phyloP scores from a whole-genome alignment of 2,888 invertebrate species.

The Pristionchus arcanus region DNA sequence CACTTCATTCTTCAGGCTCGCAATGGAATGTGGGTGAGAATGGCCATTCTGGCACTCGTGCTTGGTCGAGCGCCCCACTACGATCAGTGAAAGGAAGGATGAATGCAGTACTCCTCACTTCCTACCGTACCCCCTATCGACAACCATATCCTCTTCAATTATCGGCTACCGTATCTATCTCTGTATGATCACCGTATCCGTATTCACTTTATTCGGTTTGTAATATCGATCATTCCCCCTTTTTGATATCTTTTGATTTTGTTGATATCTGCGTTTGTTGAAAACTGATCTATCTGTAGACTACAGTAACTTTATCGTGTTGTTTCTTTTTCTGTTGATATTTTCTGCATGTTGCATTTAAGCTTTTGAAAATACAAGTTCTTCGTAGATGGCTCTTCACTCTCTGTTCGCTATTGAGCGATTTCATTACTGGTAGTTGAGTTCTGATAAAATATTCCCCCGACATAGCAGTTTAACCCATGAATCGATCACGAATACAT shows the following conservation, averaged over 20 bases:
- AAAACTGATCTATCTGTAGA: constrained; percentile 1
- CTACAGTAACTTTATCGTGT: constrained; percentile 28
- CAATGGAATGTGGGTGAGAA: constrained; percentile 97
- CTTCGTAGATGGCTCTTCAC: neutral
- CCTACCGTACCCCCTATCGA: neutral
- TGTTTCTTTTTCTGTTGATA: constrained; percentile 6
- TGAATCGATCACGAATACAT: too few species aligned
- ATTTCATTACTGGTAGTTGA: constrained; percentile 41
- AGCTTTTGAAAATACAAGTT: constrained; percentile 19
- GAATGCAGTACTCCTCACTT: neutral
- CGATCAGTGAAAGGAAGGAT: neutral
- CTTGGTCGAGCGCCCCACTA: constrained; percentile 83
- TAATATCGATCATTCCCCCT: neutral
- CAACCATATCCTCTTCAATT: neutral
- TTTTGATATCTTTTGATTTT: neutral
- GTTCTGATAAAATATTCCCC: constrained; percentile 8
- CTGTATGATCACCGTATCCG: neutral
- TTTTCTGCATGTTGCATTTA: neutral
- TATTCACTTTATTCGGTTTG: neutral
- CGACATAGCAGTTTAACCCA: neutral
- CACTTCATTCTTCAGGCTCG: constrained; percentile 84
- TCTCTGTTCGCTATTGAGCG: constrained; percentile 8
- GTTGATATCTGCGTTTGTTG: constrained; percentile 17
- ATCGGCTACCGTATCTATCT: neutral
- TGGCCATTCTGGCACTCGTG: constrained; percentile 95